Base-by-base conservation (phyloP, 2,797 vertebrate species). In the Gobio occitaniae region DNA sequence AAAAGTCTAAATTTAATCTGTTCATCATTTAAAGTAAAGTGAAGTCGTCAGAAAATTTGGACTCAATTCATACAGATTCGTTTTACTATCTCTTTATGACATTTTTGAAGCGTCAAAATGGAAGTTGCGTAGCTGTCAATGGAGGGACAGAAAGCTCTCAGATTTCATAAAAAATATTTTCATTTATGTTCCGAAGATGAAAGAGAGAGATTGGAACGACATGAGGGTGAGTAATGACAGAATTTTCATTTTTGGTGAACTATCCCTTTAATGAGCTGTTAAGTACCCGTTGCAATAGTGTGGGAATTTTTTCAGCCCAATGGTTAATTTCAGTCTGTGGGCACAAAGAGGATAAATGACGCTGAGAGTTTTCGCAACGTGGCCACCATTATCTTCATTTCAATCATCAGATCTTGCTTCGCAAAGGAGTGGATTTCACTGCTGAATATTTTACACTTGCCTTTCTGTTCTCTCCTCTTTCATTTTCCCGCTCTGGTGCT, bases 391-490 rank as follows among this genome's bases (percentile, higher is more conserved):
- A 88, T 87, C 86, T 86, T 78, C 25, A 87, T 81, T 86, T 86
- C 75, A 70, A 44, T 89, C 79, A 80, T 85, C 80, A 87, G 52
- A 76, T 71, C 25, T 83, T 6, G 63, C 68, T 88, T 81, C 81
- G 80, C 61, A n/a, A 63, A 85, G 78, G 86, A 86, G 76, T 61
- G 76, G 84, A 87, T 88, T 89, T 90, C 71, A 84, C 66, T 69
- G 54, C 71, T 84, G 76, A 86, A 88, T 83, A 72, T 90, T 86
- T 88, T 47, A 89, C 59, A 77, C 66, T 78, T 74, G 78, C 25
- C 74, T 84, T 83, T 87, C 47, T 83, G 65, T n/a, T 29, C 80
- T 78, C 74, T 65, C 65, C 63, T 38, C 76, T 85, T 87, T 76
- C 84, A 52, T 88, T 85, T 75, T 63, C 63, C 63, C 2, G 48